phyloP scores from a whole-genome alignment of 2,888 invertebrate genomes.

The Andrena fulva region DNA sequence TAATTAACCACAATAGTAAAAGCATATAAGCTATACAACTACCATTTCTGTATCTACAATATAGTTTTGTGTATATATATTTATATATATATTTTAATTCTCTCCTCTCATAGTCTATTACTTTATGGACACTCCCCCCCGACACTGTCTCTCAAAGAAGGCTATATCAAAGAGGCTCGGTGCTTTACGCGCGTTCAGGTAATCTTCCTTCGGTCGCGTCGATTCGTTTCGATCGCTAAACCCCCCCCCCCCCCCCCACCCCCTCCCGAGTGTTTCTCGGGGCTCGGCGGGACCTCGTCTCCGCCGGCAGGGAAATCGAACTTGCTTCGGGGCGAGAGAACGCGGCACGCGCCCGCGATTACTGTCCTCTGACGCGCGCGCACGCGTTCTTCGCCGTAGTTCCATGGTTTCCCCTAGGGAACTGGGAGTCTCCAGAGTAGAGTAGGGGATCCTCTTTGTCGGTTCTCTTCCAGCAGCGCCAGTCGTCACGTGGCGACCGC shows the following conservation, averaged over 20 bases:
- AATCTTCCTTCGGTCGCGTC: slow-evolving; percentile 35
- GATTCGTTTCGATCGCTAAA: slow-evolving; percentile 14
- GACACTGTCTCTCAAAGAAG: slow-evolving; percentile 59
- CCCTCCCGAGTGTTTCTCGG: background rate
- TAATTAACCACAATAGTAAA: slow-evolving; percentile 83
- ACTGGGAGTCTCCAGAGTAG: background rate
- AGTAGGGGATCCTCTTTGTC: background rate
- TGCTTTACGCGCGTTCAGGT: slow-evolving; percentile 53
- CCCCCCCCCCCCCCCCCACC: background rate
- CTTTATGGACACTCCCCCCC: slow-evolving; percentile 46
- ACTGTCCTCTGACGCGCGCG: slow-evolving; percentile 5
- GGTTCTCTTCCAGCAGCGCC: slow-evolving; percentile 9
- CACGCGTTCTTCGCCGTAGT: background rate
- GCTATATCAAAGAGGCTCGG: slow-evolving; percentile 54
- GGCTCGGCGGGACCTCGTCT: background rate
- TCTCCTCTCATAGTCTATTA: slow-evolving; percentile 57
- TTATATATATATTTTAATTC: slow-evolving; percentile 48
- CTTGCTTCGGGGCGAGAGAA: background rate
- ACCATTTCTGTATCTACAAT: slow-evolving; percentile 82
- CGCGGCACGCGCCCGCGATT: slow-evolving; percentile 11
- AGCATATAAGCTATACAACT: slow-evolving; percentile 84
- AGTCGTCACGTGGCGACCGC: background rate
- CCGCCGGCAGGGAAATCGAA: background rate
- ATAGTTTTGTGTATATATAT: slow-evolving; percentile 73
- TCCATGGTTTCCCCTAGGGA: background rate